Conservation (phyloP, 2,888 invertebrate genomes). For the Oithona nana region DNA sequence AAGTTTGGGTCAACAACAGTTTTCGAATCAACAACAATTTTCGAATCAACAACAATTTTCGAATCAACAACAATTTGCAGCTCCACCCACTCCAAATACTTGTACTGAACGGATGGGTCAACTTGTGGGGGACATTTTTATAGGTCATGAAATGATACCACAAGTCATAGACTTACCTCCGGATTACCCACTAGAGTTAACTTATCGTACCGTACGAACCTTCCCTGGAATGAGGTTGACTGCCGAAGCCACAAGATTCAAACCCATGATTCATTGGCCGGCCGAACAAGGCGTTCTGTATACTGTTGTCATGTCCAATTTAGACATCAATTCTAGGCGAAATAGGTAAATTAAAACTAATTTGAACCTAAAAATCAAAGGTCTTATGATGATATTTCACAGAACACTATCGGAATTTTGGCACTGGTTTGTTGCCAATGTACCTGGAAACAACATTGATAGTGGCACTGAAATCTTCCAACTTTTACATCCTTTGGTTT, state of each 20-base stretch:
- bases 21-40: not conserved
- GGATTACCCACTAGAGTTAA: conserved; percentile 2
- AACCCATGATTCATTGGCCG: conserved; percentile 4
- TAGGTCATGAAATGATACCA: conserved; percentile 13
- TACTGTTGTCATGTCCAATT: not conserved
- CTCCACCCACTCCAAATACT: not conserved
- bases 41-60: not conserved
- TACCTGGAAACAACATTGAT: not conserved
- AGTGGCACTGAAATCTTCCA: conserved; percentile 4
- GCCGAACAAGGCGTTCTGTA: not conserved
- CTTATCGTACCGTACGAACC: conserved; percentile 9
- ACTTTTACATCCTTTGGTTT: conserved; percentile 1
- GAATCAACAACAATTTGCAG: not conserved
- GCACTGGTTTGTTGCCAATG: conserved; percentile 14
- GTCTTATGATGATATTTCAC: not conserved
- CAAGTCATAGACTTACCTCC: conserved; percentile 9
- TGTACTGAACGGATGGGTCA: not conserved
- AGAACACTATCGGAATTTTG: conserved; percentile 12
- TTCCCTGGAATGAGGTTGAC: conserved; percentile 13
- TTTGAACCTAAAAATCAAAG: not conserved
- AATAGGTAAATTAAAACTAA: not conserved
- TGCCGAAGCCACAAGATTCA: conserved; percentile 4
- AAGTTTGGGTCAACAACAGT: not conserved
- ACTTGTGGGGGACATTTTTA: conserved; percentile 12
- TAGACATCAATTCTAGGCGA: conserved; percentile 6